These are phyloP conservation scores for Eremobia ochroleuca DNA, from an alignment of 2,888 invertebrate genomes.

Conservation along the genomic window DNA sequence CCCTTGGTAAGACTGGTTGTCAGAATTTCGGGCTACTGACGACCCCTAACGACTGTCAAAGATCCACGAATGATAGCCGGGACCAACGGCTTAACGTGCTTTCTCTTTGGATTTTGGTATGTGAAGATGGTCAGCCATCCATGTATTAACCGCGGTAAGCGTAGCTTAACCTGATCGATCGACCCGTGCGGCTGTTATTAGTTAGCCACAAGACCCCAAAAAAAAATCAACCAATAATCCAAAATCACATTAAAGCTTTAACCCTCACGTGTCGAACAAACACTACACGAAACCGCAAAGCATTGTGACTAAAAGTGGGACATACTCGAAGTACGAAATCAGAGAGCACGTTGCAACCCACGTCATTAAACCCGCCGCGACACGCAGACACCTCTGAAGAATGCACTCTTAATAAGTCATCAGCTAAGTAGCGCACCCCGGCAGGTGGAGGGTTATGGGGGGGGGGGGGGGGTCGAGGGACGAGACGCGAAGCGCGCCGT, in stretches of 20 bases:
- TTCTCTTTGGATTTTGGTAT: too few species aligned
- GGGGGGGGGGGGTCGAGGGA: constrained; percentile 38
- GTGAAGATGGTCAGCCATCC: too few species aligned
- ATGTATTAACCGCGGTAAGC: too few species aligned
- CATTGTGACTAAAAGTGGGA: constrained; percentile 83
- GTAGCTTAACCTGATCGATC: too few species aligned
- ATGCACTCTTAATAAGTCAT: constrained; percentile 91
- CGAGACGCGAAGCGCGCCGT: constrained; percentile 73
- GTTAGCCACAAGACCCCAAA: too few species aligned
- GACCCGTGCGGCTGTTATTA: too few species aligned
- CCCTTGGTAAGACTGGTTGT: too few species aligned
- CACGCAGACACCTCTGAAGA: constrained; percentile 90
- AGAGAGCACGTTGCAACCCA: constrained; percentile 77
- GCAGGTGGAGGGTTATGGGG: constrained; percentile 34
- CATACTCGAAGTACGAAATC: constrained; percentile 83
- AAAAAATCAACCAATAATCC: constrained; percentile 1
- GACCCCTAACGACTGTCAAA: too few species aligned
- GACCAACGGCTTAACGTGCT: too few species aligned
- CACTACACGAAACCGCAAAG: constrained; percentile 62
- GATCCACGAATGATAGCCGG: too few species aligned
- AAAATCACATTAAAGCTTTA: constrained; percentile 42
- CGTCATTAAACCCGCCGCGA: constrained; percentile 88
- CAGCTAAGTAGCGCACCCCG: constrained; percentile 88
- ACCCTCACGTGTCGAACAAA: constrained; percentile 45
- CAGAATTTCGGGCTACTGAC: too few species aligned